Percentiles rank a stretch among this genome's conserved stretches.
Evolutionary conservation across 2,113 vertebrate species (phyloP).

Genomic region (Callipepla squamata): DNA sequence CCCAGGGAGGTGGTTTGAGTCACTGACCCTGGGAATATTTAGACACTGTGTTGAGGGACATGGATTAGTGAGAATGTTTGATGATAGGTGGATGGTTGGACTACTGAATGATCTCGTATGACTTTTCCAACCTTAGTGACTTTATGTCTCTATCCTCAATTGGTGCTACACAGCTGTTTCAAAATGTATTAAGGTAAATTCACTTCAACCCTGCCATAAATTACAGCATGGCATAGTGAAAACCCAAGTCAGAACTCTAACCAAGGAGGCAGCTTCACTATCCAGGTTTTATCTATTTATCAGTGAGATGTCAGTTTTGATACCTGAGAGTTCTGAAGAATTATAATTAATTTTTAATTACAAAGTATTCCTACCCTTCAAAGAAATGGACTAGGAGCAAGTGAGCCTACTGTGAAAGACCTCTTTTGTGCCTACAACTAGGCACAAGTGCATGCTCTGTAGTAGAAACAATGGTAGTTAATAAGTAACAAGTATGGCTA

Average conservation of each 20-base stretch:
- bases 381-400: background rate
- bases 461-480: too few relatives aligned
- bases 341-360: too few relatives aligned
- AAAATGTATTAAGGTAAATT: background rate
- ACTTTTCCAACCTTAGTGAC: too few relatives aligned
- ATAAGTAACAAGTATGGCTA: too few relatives aligned
- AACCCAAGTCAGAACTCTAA: background rate
- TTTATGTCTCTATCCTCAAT: background rate
- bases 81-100: too few relatives aligned
- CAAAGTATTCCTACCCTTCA: background rate
- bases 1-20: too few relatives aligned
- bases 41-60: too few relatives aligned
- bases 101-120: too few relatives aligned
- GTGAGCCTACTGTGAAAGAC: background rate
- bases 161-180: background rate
- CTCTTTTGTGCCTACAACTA: rapidly evolving
- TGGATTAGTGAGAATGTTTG: too few relatives aligned
- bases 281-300: background rate
- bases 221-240: background rate
- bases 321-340: background rate
- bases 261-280: background rate
- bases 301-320: background rate
- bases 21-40: too few relatives aligned
- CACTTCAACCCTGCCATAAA: background rate
- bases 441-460: too few relatives aligned